Evolutionary conservation across 2,113 vertebrate species (phyloP).

Genomic region (rat (Rattus norvegicus)): GRCr8 NC_086021.1:70033501-70034000

Average conservation of each 20-base stretch:
- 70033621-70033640: too few relatives aligned
- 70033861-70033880: neutral
- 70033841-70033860: neutral
- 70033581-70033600: conserved; percentile 71
- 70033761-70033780: neutral
- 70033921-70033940: neutral
- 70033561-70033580: conserved; percentile 62
- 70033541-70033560: conserved; percentile 19
- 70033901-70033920: neutral
- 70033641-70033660: too few relatives aligned
- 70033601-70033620: too few relatives aligned
- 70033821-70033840: neutral
- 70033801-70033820: neutral
- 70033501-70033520: conserved; percentile 63
- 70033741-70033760: conserved; percentile 56
- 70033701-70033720: conserved; percentile 60
- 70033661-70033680: too few relatives aligned
- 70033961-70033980: neutral
- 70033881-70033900: neutral
- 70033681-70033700: conserved; percentile 65
- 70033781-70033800: neutral
- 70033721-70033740: neutral
- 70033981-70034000: conserved; percentile 3
- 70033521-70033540: conserved; percentile 9
- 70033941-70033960: conserved; percentile 7